Percentiles rank a stretch among this genome's conserved stretches.
Evolutionary conservation across 2,113 vertebrate species (phyloP).

Genomic region (Microcebus jonahi): DNA sequence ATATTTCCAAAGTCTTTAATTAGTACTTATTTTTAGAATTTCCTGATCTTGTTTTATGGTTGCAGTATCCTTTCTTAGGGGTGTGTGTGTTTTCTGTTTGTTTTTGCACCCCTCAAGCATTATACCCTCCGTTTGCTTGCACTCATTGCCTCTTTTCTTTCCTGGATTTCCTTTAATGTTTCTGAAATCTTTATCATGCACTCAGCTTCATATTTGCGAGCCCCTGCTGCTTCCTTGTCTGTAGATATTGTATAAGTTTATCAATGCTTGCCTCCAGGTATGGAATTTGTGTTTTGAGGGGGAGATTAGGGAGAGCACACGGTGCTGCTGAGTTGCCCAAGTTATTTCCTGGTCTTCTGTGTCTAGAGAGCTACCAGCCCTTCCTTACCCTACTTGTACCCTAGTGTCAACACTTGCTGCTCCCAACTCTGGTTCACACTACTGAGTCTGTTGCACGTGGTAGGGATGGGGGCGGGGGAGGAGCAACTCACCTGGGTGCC

Average conservation of each 20-base stretch:
- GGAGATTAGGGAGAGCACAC: not conserved
- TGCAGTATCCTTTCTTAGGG: not conserved
- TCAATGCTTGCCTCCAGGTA: not conserved
- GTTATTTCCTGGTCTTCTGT: not conserved
- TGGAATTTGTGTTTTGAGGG: not conserved
- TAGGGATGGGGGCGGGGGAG: no score
- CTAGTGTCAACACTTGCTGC: not conserved
- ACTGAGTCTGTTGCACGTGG: not conserved
- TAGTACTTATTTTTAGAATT: not conserved
- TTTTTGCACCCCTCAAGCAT: not conserved
- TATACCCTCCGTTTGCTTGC: not conserved
- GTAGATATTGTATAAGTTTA: not conserved
- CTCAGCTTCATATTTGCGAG: not conserved
- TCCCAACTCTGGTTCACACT: not conserved
- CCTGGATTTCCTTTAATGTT: not conserved
- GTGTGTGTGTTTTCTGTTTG: not conserved
- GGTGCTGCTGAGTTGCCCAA: not conserved
- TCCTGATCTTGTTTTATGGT: not conserved
- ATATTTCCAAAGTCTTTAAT: not conserved
- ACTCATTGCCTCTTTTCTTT: not conserved
- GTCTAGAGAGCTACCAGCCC: not conserved
- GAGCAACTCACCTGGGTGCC: not conserved
- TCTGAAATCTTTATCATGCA: not conserved
- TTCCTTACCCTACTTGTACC: not conserved
- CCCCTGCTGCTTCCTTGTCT: not conserved